These are phyloP conservation scores for Psittacula derbiana DNA, from an alignment of 2,797 vertebrate genomes.

Conservation along the genomic window DNA sequence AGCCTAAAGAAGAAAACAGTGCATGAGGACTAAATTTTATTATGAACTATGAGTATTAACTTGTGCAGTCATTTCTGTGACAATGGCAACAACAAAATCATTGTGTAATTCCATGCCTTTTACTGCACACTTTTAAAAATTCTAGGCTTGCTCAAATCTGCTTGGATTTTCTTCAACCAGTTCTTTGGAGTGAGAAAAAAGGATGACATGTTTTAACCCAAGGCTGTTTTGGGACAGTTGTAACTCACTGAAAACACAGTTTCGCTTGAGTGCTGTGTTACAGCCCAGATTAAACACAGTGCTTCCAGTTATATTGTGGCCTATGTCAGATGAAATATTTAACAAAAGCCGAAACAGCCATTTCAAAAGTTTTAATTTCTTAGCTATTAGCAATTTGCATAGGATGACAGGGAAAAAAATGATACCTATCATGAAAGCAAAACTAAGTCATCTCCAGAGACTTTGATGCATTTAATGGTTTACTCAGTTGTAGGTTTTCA, in stretches of 20 bases:
- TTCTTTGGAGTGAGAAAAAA: background rate
- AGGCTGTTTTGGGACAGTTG: slow-evolving; percentile 21
- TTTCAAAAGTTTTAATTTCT: slow-evolving; percentile 49
- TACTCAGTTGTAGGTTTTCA: slow-evolving; percentile 45
- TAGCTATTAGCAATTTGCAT: slow-evolving; percentile 49
- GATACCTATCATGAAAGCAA: slow-evolving; percentile 17
- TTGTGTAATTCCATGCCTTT: background rate
- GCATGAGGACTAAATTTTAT: background rate
- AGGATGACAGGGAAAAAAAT: slow-evolving; percentile 33
- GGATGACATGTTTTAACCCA: slow-evolving; percentile 35
- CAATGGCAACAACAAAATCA: background rate
- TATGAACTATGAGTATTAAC: background rate
- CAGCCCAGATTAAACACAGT: background rate
- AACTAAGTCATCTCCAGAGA: slow-evolving; percentile 33
- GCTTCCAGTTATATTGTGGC: slow-evolving; percentile 5
- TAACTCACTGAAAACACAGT: slow-evolving; percentile 4
- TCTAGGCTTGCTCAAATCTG: background rate
- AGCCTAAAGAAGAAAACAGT: background rate
- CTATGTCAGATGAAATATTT: slow-evolving; percentile 39
- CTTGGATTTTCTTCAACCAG: slow-evolving; percentile 30
- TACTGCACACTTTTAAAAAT: background rate
- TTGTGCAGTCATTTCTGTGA: background rate
- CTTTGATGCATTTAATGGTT: slow-evolving; percentile 2
- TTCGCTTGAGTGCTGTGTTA: background rate
- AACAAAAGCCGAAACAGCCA: slow-evolving; percentile 12